A percentile compares a stretch with the other conserved stretches of the same genome.
Conservation (phyloP, 2,113 vertebrate species). For the Tyto alba region DNA sequence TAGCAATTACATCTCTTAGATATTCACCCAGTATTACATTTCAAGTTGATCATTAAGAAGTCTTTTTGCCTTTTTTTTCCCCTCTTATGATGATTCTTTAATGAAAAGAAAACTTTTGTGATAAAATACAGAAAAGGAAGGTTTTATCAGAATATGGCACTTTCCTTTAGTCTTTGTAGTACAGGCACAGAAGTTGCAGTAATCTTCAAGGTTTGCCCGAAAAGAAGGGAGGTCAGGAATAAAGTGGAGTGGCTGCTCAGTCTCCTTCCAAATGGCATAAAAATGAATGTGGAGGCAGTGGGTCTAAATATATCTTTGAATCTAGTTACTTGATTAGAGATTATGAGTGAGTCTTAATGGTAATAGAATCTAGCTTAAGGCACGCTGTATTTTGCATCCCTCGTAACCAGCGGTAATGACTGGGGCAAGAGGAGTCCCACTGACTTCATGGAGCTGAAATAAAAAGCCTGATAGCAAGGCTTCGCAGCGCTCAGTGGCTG, state of each 20-base stretch:
- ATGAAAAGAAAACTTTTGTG: background rate
- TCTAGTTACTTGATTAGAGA: background rate
- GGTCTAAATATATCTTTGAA: background rate
- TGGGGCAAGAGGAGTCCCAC: background rate
- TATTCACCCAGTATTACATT: background rate
- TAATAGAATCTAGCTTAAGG: background rate
- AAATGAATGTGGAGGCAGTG: background rate
- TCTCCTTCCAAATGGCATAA: background rate
- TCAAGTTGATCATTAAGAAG: background rate
- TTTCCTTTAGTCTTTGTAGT: background rate
- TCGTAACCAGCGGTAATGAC: background rate
- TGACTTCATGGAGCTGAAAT: rapidly evolving
- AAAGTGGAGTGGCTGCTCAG: background rate
- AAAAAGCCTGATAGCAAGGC: background rate
- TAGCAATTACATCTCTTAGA: background rate
- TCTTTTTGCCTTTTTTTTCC: background rate
- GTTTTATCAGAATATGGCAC: background rate
- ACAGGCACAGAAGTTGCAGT: background rate
- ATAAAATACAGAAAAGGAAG: background rate
- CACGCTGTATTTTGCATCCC: background rate
- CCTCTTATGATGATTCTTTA: background rate
- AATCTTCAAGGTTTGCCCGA: background rate
- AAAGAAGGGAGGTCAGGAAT: background rate
- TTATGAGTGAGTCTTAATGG: background rate
- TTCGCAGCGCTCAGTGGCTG: rapidly evolving